Evolutionary conservation across 1,140 invertebrate genomes (phyloP).

Genomic region (Anagrus nilaparvatae): DNA sequence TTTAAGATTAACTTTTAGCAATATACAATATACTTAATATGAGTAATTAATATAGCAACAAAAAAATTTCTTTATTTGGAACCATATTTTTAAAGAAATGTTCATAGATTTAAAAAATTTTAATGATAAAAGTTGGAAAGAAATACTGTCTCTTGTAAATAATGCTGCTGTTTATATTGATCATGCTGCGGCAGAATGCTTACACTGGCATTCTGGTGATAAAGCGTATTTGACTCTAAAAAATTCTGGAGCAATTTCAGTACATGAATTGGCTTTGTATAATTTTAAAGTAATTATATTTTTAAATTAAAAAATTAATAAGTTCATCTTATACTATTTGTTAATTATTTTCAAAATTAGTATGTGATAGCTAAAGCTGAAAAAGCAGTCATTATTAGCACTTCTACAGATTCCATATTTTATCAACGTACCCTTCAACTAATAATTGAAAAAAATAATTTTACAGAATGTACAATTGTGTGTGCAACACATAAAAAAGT

Average conservation of each 20-base stretch:
- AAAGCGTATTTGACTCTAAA: constrained; percentile 35
- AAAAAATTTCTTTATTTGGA: no score
- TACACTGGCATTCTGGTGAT: constrained; percentile 50
- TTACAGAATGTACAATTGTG: constrained; percentile 43
- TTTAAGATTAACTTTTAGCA: no score
- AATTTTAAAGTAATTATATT: constrained; percentile 30
- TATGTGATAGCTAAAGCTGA: constrained; percentile 30
- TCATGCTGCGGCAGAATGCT: constrained; percentile 42
- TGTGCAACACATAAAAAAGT: constrained; percentile 38
- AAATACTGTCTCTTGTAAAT: constrained; percentile 37
- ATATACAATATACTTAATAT: no score
- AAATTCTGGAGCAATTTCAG: constrained; percentile 42
- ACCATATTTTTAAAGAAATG: no score
- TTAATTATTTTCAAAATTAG: constrained; percentile 26
- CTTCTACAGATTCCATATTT: constrained; percentile 37
- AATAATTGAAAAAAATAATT: constrained; percentile 44
- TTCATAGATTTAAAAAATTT: constrained; percentile 22
- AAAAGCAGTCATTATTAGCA: constrained; percentile 47
- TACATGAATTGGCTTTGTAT: constrained; percentile 45
- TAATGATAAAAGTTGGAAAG: constrained; percentile 36
- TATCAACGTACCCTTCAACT: constrained; percentile 40
- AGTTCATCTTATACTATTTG: not conserved
- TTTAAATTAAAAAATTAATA: not conserved
- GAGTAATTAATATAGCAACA: no score
- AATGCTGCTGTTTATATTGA: constrained; percentile 47